Evolutionary conservation across 53 echinoderm and acorn worm genomes (phyloP), one percentile per base, ranked within the genome.

Genomic region (Arbacia lixula): DNA sequence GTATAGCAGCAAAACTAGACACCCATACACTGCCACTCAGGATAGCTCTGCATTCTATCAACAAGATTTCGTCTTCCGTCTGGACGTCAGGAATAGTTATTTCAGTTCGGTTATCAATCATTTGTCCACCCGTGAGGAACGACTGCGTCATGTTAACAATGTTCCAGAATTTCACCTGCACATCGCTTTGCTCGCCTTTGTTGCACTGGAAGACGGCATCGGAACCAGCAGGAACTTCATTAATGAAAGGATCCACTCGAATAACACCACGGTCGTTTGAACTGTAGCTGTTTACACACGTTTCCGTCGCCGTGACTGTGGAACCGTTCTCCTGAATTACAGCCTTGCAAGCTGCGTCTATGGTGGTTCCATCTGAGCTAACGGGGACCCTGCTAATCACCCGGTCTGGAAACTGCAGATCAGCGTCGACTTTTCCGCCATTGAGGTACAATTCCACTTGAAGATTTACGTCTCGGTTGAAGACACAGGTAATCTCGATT

Each of bases 1-100:
- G 62, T 29, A 81, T 81, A 10, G 63, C 26, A 42, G 63, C 82
- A 81, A 81, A 81, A 64, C 82, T 81, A 19, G 82, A 81, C 41
- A 81, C 82, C 42, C 30, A 63, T 19, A 25, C 19, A 58, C 19
- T 2, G 19, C 64, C 82, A 1, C 8, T 30, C 5, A 60, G 20
- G 10, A 14, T 26, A n/a, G 64, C 64, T 22, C 82, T 40, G 29
- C 82, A 81, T 16, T 81, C 82, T 2, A 81, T 21, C 19, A 81
- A 38, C 30, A 81, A n/a, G 6, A 26, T 51, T 61, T 81, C 82
- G 41, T 81, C 64, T 21, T 81, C 49, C 43, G 40, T 81, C 12
- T 63, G 82, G 4, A 63, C 50, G 21, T 64, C 46, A 31, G 38
- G 25, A 26, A 81, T 46, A 4, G 31, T 81, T 3, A 81, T 40